Evolutionary conservation across 2,797 vertebrate species (phyloP).

Genomic region (Rallus crepitans): DNA sequence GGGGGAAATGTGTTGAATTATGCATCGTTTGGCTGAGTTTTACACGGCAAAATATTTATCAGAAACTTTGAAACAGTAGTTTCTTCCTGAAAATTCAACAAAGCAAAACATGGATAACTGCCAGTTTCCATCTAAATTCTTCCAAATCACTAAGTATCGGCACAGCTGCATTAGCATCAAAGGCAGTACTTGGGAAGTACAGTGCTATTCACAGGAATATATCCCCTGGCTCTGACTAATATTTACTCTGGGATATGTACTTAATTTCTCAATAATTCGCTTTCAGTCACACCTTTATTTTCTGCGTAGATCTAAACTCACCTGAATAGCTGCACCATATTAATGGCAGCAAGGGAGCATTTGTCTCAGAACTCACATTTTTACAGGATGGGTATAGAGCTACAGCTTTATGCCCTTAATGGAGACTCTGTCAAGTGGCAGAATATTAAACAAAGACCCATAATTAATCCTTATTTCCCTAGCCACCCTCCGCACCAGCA

Average conservation of each 20-base stretch:
- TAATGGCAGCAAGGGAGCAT: background rate
- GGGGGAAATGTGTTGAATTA: background rate
- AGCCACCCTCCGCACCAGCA: background rate
- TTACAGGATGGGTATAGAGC: background rate
- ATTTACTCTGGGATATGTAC: background rate
- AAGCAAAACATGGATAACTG: conserved; percentile 24
- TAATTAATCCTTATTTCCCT: background rate
- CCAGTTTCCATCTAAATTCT: background rate
- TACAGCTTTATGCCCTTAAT: background rate
- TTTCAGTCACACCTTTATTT: background rate
- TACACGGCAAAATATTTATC: conserved; percentile 38
- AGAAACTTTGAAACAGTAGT: conserved; percentile 14
- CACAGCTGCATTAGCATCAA: background rate
- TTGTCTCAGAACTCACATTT: background rate
- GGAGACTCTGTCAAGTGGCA: background rate
- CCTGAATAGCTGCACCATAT: background rate
- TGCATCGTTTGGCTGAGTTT: background rate
- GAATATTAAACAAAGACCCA: background rate
- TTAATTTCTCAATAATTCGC: background rate
- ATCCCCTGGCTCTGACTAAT: background rate
- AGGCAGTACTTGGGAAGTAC: background rate
- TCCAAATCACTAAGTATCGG: background rate
- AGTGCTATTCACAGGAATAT: background rate
- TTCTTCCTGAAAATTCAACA: conserved; percentile 38
- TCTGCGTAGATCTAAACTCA: background rate